Base-by-base conservation (phyloP, 1,140 invertebrate species). In the Phocides pigmalion region DNA sequence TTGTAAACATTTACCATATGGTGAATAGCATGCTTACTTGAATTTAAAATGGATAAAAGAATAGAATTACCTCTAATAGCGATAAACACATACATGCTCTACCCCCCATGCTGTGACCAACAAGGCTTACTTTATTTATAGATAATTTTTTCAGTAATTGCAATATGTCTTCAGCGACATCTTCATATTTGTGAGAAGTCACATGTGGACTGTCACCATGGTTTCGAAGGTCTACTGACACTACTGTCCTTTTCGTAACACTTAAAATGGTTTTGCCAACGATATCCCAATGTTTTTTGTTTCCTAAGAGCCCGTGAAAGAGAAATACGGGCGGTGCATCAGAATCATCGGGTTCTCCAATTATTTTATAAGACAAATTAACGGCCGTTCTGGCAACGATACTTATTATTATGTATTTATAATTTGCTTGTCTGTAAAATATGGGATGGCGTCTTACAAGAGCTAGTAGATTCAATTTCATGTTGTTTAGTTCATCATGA, bases 21-120 rank as follows among this genome's bases (percentile, higher is more conserved):
- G n/a, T n/a, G n/a, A n/a, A n/a, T n/a, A n/a, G n/a, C n/a, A n/a
- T n/a, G n/a, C n/a, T n/a, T n/a, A n/a, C n/a, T n/a, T n/a, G n/a
- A n/a, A n/a, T n/a, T n/a, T n/a, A n/a, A n/a, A n/a, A n/a, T n/a
- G n/a, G n/a, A n/a, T n/a, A n/a, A n/a, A n/a, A n/a, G n/a, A n/a
- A n/a, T 62, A 62, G 35, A 53, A 70, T 75, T 80, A 93, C 93
- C 89, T 95, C 93, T 74, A 89, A 93, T 11, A 98, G 84, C 32
- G 97, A 95, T 19, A 96, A 92, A 19, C 93, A 93, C 97, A 98
- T 98, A 42, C 95, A 94, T 1, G 95, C 92, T 56, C 96, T 94
- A 11, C 97, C 98, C 12, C 98, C 98, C 96, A 98, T 98, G 62
- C 97, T 97, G 77, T 99, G 97, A 0, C 98, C 98, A 64, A 99